phyloP scores from a whole-genome alignment of 2,113 vertebrate genomes.

The Neotoma lepida region DNA sequence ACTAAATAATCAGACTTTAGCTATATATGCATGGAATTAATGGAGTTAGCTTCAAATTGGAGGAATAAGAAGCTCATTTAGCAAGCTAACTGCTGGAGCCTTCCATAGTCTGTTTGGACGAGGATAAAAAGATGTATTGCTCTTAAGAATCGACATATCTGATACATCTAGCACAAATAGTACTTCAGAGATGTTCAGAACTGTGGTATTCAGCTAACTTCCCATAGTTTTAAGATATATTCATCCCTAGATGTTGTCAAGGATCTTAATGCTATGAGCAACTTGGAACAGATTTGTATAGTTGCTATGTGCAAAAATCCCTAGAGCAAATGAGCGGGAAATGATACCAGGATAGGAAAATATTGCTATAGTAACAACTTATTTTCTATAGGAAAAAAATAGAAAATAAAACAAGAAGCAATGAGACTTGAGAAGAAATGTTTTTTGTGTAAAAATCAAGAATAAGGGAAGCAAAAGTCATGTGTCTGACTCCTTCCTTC shows the following conservation, averaged over 20 bases:
- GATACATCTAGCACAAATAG: conserved; percentile 41
- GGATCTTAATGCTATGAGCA: conserved; percentile 64
- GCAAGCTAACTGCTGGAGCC: conserved; percentile 3
- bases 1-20: conserved; percentile 23
- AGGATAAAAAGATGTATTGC: conserved; percentile 26
- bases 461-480: conserved; percentile 73
- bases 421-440: conserved; percentile 76
- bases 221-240: conserved; percentile 69
- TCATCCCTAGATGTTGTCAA: conserved; percentile 75
- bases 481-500: neutral
- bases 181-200: conserved; percentile 71
- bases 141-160: conserved; percentile 60
- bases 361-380: conserved; percentile 83
- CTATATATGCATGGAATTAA: neutral
- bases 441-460: conserved; percentile 64
- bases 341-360: conserved; percentile 82
- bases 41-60: neutral
- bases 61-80: conserved; percentile 47
- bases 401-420: conserved; percentile 75
- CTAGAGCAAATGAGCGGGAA: conserved; percentile 81
- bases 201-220: conserved; percentile 54
- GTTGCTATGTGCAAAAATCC: conserved; percentile 80
- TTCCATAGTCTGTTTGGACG: conserved; percentile 34
- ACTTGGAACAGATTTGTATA: conserved; percentile 75
- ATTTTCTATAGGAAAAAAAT: conserved; percentile 80